phyloP scores from a whole-genome alignment of 2,888 invertebrate species.

The Amiota mariae region DNA sequence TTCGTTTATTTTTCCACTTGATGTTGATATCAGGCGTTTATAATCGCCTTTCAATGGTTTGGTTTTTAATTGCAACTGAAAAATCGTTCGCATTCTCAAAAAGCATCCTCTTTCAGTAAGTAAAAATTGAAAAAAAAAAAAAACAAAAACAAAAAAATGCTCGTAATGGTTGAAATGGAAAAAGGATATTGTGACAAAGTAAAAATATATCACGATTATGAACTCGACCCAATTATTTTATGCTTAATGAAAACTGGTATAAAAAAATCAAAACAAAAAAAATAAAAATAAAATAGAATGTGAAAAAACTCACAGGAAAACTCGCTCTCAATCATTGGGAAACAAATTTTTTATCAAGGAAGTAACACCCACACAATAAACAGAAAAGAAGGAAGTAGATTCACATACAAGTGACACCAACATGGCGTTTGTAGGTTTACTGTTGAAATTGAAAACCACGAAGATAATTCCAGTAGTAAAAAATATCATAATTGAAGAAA shows the following conservation, averaged over 20 bases:
- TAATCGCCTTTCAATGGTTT: slow-evolving; percentile 12
- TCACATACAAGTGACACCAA: background rate
- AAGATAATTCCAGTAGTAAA: background rate
- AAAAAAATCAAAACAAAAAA: no score
- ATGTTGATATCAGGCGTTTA: background rate
- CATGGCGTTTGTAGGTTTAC: background rate
- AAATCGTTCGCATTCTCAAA: background rate
- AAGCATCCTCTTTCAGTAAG: background rate
- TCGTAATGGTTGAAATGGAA: background rate
- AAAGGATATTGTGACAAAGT: background rate
- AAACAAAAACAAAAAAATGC: background rate
- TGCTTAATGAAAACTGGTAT: background rate
- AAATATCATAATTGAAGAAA: background rate
- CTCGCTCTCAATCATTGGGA: background rate
- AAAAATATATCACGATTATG: background rate
- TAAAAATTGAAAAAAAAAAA: background rate
- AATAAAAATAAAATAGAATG: no score
- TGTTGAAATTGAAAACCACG: background rate
- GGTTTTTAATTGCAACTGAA: slow-evolving; percentile 7
- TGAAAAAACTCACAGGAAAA: background rate
- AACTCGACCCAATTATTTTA: slow-evolving; percentile 16
- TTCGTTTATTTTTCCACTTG: background rate
- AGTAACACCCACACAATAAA: background rate
- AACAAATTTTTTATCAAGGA: background rate
- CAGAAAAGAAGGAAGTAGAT: background rate